Percentiles rank a stretch among this genome's conserved stretches.
phyloP scores from a whole-genome alignment of 2,113 vertebrate species.

The Glaucomys volans region DNA sequence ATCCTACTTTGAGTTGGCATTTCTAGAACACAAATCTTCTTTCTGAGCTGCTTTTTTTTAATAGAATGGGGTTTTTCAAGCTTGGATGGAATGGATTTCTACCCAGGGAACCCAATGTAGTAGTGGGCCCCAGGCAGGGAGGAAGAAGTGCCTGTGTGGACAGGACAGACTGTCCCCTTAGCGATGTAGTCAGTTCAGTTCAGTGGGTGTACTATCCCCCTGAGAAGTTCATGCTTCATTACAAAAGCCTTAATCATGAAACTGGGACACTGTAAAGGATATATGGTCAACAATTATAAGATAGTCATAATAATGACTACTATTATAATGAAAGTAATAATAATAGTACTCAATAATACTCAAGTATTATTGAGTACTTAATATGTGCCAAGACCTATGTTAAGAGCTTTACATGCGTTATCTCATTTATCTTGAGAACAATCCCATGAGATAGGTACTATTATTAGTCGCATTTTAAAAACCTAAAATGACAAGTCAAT shows the following conservation, averaged over 20 bases:
- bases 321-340: no score
- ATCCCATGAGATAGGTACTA: not conserved
- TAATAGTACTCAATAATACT: no score
- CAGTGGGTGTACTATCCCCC: not conserved
- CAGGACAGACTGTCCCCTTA: not conserved
- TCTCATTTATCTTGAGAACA: not conserved
- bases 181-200: not conserved
- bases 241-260: not conserved
- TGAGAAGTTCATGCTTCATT: not conserved
- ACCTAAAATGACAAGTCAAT: not conserved
- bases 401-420: not conserved
- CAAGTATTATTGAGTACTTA: no score
- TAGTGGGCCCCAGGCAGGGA: not conserved
- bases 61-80: not conserved
- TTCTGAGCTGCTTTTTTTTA: not conserved
- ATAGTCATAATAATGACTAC: not conserved
- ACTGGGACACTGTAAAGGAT: not conserved
- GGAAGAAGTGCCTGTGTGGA: not conserved
- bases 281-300: conserved; percentile 47
- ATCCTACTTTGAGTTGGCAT: not conserved
- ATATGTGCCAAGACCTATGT: not conserved
- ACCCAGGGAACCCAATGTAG: not conserved
- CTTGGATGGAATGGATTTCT: not conserved
- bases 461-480: conserved; percentile 31
- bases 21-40: conserved; percentile 4